Evolutionary conservation across 2,797 vertebrate species (phyloP), one percentile per base, ranked within the genome.

Genomic region (Malacoctenus gilli): DNA sequence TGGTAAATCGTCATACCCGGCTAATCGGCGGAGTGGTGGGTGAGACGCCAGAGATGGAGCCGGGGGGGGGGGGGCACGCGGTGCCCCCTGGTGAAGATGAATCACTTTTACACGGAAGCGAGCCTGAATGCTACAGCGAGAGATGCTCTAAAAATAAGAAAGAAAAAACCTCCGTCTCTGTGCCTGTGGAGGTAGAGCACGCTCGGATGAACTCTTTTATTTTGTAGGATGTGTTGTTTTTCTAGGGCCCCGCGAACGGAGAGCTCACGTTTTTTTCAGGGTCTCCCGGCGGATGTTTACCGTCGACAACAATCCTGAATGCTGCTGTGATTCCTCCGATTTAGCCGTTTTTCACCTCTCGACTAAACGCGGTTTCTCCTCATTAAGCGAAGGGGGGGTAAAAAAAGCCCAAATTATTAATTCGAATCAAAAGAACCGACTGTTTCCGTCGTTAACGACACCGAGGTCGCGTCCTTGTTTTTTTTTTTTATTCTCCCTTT

Each of bases 1-100:
- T 42, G 56, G 70, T 50, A 65, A n/a, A 74, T 76, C 46, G 46
- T 64, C 74, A 71, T 60, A 63, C 70, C 58, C 43, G 0, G 32
- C 66, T 70, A 69, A 79, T 72, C 54, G 10, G 21, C 48, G n/a
- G 59, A 64, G 71, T 23, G 51, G 54, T 30, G 55, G 58, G 44
- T 59, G 48, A 63, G 55, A 46, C 1, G 23, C 34, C 61, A 41
- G 40, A 28, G 60, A 49, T 50, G 44, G 46, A 58, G 41, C 69
- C 57, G 34, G 1, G 14, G 52, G 55, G 34, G 1, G 14, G 52
- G 55, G 56, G 53, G 23, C 44, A 41, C 34, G 32, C 1, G 30
- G 47, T 49, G 50, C 51, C 68, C 68, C 68, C 36, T 30, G 31
- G 47, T 55, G 18, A 72, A 39, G 48, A 32, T 36, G 38, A 83